These are phyloP conservation scores for Bos taurus DNA, from an alignment of 2,113 vertebrate species.

Conservation along the genomic window DNA sequence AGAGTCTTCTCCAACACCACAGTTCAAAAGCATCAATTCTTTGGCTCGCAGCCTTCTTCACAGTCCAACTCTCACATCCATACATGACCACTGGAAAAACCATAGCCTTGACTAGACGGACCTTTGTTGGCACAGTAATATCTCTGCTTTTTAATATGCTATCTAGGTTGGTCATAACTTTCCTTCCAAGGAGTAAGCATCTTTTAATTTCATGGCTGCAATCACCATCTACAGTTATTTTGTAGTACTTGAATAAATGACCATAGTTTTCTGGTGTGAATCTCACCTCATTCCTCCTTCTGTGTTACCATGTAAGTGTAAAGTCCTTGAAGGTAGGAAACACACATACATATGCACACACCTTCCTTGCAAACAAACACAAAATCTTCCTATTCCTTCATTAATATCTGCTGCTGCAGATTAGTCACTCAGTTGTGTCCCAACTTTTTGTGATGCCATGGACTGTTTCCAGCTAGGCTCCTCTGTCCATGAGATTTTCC, in stretches of 20 bases:
- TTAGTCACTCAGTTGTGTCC: background rate
- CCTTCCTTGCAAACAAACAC: background rate
- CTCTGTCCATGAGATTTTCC: background rate
- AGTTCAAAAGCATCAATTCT: too few species aligned
- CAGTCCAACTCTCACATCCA: too few species aligned
- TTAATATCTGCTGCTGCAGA: background rate
- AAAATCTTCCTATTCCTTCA: background rate
- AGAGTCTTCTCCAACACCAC: too few species aligned
- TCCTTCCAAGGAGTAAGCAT: too few species aligned
- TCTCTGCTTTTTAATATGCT: too few species aligned
- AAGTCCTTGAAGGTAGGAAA: background rate
- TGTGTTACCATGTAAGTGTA: background rate
- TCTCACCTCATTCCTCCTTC: background rate
- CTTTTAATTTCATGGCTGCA: too few species aligned
- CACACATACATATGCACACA: too few species aligned
- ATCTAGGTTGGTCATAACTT: too few species aligned
- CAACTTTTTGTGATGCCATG: background rate
- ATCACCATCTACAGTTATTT: too few species aligned
- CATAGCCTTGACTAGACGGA: too few species aligned
- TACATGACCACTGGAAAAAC: too few species aligned
- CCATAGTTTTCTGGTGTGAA: background rate
- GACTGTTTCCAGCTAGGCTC: background rate
- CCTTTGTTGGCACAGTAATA: too few species aligned
- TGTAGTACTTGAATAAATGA: background rate
- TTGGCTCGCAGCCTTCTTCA: accelerated